Conservation (phyloP, 2,797 vertebrate species). For the Alca torda region DNA sequence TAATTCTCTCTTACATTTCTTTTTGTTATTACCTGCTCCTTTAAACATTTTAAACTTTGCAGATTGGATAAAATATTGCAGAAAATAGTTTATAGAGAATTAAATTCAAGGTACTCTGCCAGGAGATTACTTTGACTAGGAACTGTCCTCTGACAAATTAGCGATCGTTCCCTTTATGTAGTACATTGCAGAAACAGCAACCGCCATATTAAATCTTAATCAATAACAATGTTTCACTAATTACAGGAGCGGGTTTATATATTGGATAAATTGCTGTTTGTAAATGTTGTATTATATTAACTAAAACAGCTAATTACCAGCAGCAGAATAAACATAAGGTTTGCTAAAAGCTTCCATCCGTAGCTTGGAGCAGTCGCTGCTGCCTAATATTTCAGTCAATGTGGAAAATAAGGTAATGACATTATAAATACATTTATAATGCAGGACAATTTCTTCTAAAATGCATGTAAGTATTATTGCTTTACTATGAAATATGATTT, state of each 20-base stretch:
- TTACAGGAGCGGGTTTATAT: constrained; percentile 69
- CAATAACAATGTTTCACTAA: constrained; percentile 75
- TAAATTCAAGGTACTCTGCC: constrained; percentile 21
- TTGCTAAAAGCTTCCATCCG: constrained; percentile 70
- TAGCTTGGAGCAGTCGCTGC: constrained; percentile 55
- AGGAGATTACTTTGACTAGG: constrained; percentile 43
- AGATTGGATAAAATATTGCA: background rate
- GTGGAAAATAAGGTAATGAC: constrained; percentile 73
- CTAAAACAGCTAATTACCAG: constrained; percentile 74
- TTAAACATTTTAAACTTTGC: background rate
- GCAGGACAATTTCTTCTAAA: constrained; percentile 71
- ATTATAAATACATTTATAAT: constrained; percentile 78
- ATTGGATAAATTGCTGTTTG: constrained; percentile 73
- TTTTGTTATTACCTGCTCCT: background rate
- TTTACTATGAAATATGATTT: constrained; percentile 76
- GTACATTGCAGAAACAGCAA: constrained; percentile 37
- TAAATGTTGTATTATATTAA: constrained; percentile 76
- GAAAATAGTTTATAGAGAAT: constrained; percentile 27
- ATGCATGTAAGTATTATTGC: constrained; percentile 75
- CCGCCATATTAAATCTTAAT: constrained; percentile 75
- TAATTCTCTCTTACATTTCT: background rate
- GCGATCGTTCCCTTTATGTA: constrained; percentile 34
- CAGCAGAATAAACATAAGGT: constrained; percentile 69
- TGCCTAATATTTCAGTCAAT: constrained; percentile 67
- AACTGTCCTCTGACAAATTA: constrained; percentile 65